Conservation (phyloP, 2,113 vertebrate genomes). For the Bos javanicus region DNA sequence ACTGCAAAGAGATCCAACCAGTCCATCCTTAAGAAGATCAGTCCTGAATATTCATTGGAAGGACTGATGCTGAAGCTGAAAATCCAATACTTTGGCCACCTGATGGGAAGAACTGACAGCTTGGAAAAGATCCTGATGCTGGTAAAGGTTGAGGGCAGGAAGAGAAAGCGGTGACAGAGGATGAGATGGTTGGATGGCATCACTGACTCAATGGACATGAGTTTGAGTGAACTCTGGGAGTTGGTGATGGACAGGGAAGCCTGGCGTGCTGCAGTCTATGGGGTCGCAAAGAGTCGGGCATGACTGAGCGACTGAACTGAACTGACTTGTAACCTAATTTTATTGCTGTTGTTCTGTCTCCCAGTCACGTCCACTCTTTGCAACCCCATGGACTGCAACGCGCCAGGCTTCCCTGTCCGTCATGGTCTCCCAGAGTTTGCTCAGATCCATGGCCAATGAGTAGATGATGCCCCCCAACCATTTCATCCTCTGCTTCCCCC, state of each 20-base stretch:
- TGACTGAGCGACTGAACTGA: neutral
- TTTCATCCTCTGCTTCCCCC: neutral
- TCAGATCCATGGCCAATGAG: neutral
- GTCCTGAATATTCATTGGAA: neutral
- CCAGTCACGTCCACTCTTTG: neutral
- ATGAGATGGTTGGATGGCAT: neutral
- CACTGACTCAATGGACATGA: neutral
- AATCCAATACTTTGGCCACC: neutral
- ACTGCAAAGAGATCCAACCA: neutral
- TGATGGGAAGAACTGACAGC: neutral
- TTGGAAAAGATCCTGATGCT: neutral
- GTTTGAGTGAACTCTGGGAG: accelerated
- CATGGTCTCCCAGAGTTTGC: accelerated
- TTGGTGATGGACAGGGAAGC: neutral
- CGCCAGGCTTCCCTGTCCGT: neutral
- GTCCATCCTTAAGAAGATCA: neutral
- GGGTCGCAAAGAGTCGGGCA: accelerated
- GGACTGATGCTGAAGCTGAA: neutral
- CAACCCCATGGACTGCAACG: neutral
- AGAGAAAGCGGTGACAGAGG: neutral
- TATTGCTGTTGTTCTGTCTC: neutral
- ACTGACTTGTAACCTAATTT: neutral
- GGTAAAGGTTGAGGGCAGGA: neutral
- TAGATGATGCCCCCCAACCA: neutral
- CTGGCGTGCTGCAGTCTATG: neutral